A percentile compares a stretch with the other conserved stretches of the same genome.
Conservation (phyloP, 2,888 invertebrate genomes). For the Aquatica leii region DNA sequence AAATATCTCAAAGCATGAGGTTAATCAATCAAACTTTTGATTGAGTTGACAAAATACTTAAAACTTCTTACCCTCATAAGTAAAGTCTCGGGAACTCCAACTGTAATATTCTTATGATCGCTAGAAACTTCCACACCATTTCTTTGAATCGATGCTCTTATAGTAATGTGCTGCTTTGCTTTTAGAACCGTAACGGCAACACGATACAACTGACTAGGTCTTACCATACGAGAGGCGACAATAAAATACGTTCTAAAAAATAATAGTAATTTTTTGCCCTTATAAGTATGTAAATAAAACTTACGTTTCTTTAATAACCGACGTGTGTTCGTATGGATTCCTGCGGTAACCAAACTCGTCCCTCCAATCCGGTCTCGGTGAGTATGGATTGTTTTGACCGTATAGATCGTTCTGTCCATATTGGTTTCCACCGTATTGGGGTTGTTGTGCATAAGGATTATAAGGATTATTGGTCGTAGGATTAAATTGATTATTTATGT, state of each 20-base stretch:
- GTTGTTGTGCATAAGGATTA: slow-evolving; percentile 8
- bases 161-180: slow-evolving; percentile 80
- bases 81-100: slow-evolving; percentile 88
- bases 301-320: slow-evolving; percentile 56
- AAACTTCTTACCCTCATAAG: slow-evolving; percentile 86
- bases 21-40: too few species aligned
- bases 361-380: slow-evolving; percentile 23
- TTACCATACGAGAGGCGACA: slow-evolving; percentile 88
- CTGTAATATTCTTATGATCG: slow-evolving; percentile 81
- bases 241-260: slow-evolving; percentile 86
- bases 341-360: slow-evolving; percentile 32
- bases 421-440: background rate
- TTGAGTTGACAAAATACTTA: too few species aligned
- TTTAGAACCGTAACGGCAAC: slow-evolving; percentile 85
- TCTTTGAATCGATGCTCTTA: slow-evolving; percentile 87
- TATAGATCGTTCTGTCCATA: slow-evolving; percentile 14
- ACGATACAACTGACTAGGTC: slow-evolving; percentile 91
- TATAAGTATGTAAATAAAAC: too few species aligned
- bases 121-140: slow-evolving; percentile 91
- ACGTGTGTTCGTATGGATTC: slow-evolving; percentile 39
- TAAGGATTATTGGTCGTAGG: slow-evolving; percentile 24
- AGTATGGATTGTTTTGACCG: slow-evolving; percentile 15
- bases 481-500: slow-evolving; percentile 19
- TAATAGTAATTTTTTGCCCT: too few species aligned
- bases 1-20: too few species aligned